A percentile compares a stretch with the other conserved stretches of the same genome.
Conservation (phyloP, 1,140 invertebrate genomes). For the honey bee (Apis mellifera) region DNA sequence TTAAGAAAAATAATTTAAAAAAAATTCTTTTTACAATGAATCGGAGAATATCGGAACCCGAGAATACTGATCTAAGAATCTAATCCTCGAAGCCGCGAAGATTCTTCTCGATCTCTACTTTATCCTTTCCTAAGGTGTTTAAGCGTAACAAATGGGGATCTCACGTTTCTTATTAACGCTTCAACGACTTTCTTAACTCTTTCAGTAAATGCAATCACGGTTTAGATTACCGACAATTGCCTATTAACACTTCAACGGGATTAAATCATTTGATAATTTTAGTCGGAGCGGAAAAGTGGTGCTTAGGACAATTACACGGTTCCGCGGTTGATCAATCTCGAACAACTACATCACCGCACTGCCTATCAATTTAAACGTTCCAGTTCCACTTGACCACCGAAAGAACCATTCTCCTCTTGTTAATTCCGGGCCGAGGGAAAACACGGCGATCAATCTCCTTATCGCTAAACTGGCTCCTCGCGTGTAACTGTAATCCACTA, state of each 20-base stretch:
- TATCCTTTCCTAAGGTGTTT: too few relatives aligned
- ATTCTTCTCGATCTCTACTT: too few relatives aligned
- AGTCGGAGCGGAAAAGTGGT: neutral
- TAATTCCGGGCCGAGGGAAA: neutral
- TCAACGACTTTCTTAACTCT: neutral
- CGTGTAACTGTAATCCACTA: neutral
- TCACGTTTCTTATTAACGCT: neutral
- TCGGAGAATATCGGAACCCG: too few relatives aligned
- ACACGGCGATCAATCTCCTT: slow-evolving; percentile 35
- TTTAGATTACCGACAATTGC: neutral
- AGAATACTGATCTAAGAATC: too few relatives aligned
- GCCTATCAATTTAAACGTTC: slow-evolving; percentile 15
- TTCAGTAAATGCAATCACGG: neutral
- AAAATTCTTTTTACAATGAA: too few relatives aligned
- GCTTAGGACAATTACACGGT: neutral
- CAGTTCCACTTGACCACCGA: neutral
- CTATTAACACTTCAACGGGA: neutral
- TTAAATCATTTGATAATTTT: slow-evolving; percentile 3
- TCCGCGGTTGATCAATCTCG: slow-evolving; percentile 6
- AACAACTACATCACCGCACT: neutral
- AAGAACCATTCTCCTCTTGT: neutral
- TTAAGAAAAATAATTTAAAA: too few relatives aligned
- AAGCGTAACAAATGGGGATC: too few relatives aligned
- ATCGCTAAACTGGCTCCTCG: slow-evolving; percentile 2
- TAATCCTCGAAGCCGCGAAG: too few relatives aligned